phyloP scores from a whole-genome alignment of 1,140 invertebrate genomes.

The Penaeus vannamei region DNA sequence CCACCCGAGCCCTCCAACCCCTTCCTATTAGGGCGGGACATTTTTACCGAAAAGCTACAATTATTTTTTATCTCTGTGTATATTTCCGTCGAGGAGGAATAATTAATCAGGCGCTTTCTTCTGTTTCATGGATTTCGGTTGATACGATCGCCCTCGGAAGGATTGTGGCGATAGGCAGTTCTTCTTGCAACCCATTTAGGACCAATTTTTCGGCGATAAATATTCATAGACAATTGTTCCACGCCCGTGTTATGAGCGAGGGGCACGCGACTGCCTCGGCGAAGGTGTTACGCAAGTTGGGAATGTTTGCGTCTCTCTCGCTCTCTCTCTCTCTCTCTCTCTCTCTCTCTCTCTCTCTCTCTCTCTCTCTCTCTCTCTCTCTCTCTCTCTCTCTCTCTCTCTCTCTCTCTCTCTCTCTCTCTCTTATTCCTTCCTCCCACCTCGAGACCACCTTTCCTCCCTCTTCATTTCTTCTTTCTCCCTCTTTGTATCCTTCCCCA shows the following conservation, averaged over 20 bases:
- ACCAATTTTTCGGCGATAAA: conserved; percentile 50
- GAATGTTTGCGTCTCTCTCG: neutral
- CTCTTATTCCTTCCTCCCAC: too few species aligned
- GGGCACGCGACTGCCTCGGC: neutral
- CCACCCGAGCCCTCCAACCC: too few species aligned
- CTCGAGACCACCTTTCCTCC: neutral
- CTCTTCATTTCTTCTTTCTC: neutral
- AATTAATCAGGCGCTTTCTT: too few species aligned
- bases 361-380: neutral
- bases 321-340: neutral
- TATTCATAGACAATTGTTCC: conserved; percentile 52
- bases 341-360: neutral
- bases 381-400: neutral
- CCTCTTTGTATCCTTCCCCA: too few species aligned
- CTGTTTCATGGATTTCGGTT: too few species aligned
- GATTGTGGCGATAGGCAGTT: neutral
- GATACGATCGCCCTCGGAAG: too few species aligned
- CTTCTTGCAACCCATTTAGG: conserved; percentile 14
- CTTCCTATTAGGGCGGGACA: too few species aligned
- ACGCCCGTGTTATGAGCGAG: conserved; percentile 28
- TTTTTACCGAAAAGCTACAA: too few species aligned
- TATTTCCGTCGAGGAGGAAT: too few species aligned
- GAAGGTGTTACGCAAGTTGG: too few species aligned
- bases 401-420: neutral
- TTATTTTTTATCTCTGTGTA: too few species aligned